These are phyloP conservation scores for Carettochelys insculpta DNA, from an alignment of 2,113 vertebrate genomes.

Conservation along the genomic window DNA sequence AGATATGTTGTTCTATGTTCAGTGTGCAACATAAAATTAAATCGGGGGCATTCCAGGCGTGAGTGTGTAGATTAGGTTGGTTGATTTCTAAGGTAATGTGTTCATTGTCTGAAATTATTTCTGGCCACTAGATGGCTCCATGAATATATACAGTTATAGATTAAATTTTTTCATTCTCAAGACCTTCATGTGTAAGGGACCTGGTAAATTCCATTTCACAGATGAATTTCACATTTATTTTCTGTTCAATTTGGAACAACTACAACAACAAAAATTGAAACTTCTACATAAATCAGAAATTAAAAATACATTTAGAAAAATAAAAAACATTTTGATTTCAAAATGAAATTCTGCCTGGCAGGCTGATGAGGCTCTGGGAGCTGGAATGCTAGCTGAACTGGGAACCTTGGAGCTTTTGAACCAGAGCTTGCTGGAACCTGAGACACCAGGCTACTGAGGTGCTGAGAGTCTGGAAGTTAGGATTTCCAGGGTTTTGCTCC, in stretches of 20 bases:
- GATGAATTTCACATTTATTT: neutral
- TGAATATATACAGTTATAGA: neutral
- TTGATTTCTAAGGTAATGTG: neutral
- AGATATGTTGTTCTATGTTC: neutral
- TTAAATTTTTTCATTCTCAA: neutral
- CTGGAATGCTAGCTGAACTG: rapidly evolving
- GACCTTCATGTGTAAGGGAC: too few species aligned
- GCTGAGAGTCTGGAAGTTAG: too few species aligned
- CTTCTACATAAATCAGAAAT: neutral
- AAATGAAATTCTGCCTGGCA: neutral
- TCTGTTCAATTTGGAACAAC: neutral
- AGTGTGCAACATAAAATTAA: neutral
- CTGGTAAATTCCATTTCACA: neutral
- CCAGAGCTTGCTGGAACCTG: too few species aligned
- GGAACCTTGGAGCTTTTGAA: too few species aligned
- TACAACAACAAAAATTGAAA: neutral
- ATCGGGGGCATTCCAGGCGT: neutral
- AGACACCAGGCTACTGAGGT: neutral
- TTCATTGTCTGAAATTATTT: neutral
- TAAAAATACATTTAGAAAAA: rapidly evolving
- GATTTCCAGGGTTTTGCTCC: neutral
- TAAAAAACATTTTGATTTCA: neutral
- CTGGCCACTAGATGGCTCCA: slow-evolving; percentile 23
- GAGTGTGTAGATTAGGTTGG: neutral
- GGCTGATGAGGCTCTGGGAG: neutral